Conservation (phyloP, 2,113 vertebrate genomes). For the Labrus mixtus region DNA sequence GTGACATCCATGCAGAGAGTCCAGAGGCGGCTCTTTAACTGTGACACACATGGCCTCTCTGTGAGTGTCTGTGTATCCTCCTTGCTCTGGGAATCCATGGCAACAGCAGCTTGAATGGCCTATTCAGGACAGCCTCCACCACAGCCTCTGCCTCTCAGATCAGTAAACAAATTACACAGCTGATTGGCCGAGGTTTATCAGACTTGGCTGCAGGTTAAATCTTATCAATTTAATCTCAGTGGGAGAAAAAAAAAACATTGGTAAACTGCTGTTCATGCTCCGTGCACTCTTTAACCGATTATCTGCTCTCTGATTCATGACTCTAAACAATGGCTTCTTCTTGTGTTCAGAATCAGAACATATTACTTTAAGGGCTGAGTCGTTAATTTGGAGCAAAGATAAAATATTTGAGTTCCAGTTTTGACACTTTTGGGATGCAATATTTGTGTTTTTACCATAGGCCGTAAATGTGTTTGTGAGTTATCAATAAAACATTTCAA, state of each 20-base stretch:
- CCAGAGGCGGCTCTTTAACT: conserved; percentile 64
- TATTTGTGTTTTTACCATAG: no score
- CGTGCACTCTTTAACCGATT: not conserved
- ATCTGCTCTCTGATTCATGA: not conserved
- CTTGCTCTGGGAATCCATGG: conserved; percentile 69
- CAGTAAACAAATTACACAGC: conserved; percentile 31
- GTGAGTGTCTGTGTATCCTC: conserved; percentile 56
- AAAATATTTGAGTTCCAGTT: no score
- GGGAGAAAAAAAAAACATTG: not conserved
- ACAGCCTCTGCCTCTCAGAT: conserved; percentile 34
- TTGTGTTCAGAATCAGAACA: not conserved
- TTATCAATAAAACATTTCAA: no score
- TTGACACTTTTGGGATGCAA: no score
- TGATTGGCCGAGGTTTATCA: conserved; percentile 13
- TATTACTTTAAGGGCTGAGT: no score
- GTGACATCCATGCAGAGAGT: conserved; percentile 46
- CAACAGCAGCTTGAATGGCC: conserved; percentile 73
- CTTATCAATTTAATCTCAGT: not conserved
- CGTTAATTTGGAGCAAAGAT: no score
- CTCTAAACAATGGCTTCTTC: no score
- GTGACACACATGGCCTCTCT: conserved; percentile 69
- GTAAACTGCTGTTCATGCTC: not conserved
- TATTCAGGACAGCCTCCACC: conserved; percentile 47
- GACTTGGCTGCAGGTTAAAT: not conserved
- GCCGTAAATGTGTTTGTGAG: not conserved